Percentiles rank a stretch among this genome's conserved stretches.
Conservation (phyloP, 2,888 invertebrate genomes). For the Ditula angustiorana region DNA sequence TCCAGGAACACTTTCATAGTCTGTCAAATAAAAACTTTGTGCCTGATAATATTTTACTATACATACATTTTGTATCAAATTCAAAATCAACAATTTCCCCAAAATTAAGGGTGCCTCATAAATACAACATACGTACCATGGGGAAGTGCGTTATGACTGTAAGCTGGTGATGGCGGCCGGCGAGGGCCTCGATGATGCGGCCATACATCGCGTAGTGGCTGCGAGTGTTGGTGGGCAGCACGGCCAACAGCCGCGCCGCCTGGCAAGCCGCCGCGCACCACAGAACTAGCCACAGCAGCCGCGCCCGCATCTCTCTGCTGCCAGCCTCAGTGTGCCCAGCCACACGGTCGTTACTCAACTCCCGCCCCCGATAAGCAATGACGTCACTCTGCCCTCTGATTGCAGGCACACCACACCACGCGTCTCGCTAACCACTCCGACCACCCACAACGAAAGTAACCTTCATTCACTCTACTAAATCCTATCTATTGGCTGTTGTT, state of each 20-base stretch:
- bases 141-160: constrained; percentile 80
- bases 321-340: constrained; percentile 60
- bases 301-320: constrained; percentile 76
- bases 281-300: constrained; percentile 60
- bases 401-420: constrained; percentile 20
- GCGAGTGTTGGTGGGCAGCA: constrained; percentile 81
- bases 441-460: constrained; percentile 42
- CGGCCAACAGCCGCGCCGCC: constrained; percentile 74
- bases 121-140: constrained; percentile 65
- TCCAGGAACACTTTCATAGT: no score
- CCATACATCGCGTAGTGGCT: constrained; percentile 85
- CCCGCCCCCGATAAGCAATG: constrained; percentile 53
- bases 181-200: constrained; percentile 74
- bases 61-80: background rate
- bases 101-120: background rate
- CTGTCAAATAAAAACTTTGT: no score
- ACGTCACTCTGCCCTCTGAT: constrained; percentile 51
- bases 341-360: constrained; percentile 47
- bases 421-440: constrained; percentile 39
- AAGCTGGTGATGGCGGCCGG: constrained; percentile 70
- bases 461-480: constrained; percentile 23
- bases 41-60: no score
- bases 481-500: constrained; percentile 7
- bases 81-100: background rate
- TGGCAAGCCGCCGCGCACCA: constrained; percentile 57